Conservation (phyloP, 1,140 invertebrate species). For the Meloidogyne hapla region DNA sequence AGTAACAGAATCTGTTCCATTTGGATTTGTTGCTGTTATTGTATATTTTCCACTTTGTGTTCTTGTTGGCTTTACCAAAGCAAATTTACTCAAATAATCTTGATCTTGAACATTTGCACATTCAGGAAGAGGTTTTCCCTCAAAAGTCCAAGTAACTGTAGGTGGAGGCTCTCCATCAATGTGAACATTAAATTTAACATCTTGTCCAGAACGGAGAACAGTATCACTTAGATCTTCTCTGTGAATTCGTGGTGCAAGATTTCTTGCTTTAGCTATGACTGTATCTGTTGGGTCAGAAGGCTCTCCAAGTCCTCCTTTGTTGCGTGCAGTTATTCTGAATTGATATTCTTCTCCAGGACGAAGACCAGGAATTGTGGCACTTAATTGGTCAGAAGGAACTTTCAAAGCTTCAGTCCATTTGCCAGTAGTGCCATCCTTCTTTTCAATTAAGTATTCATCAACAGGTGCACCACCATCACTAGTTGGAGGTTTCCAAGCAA, state of each 20-base stretch:
- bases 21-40: constrained; percentile 70
- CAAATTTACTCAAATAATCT: constrained; percentile 88
- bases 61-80: constrained; percentile 78
- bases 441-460: constrained; percentile 94
- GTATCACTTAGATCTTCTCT: constrained; percentile 81
- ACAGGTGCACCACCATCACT: constrained; percentile 90
- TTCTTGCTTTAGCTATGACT: constrained; percentile 74
- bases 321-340: constrained; percentile 89
- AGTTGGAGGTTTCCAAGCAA: constrained; percentile 72
- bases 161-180: constrained; percentile 82
- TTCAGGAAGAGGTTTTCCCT: constrained; percentile 41
- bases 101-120: constrained; percentile 69
- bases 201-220: constrained; percentile 81
- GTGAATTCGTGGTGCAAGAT: constrained; percentile 82
- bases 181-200: constrained; percentile 81
- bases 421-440: constrained; percentile 65
- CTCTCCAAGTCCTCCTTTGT: constrained; percentile 88
- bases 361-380: constrained; percentile 76
- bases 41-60: constrained; percentile 85
- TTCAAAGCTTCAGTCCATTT: constrained; percentile 65
- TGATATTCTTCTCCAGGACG: constrained; percentile 89
- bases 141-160: constrained; percentile 67
- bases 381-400: constrained; percentile 74
- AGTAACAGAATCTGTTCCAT: constrained; percentile 58
- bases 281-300: constrained; percentile 89